Conservation (phyloP, 1,140 invertebrate genomes). For the Choristoneura fumiferana region DNA sequence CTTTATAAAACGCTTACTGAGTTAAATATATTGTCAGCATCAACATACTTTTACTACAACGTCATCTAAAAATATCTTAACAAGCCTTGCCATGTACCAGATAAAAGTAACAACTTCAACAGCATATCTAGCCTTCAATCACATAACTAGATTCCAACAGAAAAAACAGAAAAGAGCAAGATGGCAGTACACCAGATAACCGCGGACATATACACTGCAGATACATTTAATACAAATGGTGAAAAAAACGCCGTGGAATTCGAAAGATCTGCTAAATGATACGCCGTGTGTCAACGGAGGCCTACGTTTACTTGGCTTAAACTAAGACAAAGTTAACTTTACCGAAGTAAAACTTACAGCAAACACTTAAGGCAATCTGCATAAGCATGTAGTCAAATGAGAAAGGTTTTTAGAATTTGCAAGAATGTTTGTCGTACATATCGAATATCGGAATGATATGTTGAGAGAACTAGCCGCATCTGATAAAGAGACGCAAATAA, state of each 20-base stretch:
- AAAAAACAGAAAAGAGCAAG: background rate
- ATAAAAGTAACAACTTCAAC: background rate
- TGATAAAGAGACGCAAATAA: conserved; percentile 35
- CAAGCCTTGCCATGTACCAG: background rate
- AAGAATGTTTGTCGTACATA: conserved; percentile 26
- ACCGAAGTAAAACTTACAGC: background rate
- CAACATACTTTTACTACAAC: too few relatives aligned
- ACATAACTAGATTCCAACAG: conserved; percentile 6
- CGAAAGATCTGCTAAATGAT: conserved; percentile 37
- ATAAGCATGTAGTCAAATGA: background rate
- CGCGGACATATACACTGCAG: background rate
- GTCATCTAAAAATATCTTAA: too few relatives aligned
- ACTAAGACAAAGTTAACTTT: conserved; percentile 2
- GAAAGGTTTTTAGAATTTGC: background rate
- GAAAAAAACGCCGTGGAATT: conserved; percentile 39
- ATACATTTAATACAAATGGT: conserved; percentile 41
- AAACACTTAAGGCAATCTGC: background rate
- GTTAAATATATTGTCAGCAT: too few relatives aligned
- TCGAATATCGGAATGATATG: conserved; percentile 38
- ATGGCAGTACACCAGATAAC: background rate
- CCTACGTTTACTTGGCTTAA: conserved; percentile 18
- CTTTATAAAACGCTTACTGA: too few relatives aligned
- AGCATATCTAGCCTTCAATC: conserved; percentile 6
- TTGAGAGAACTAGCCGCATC: conserved; percentile 33
- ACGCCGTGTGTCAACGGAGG: conserved; percentile 28